Evolutionary conservation across 2,888 invertebrate species (phyloP).

Genomic region (Drosophila quasianomalipes): DNA sequence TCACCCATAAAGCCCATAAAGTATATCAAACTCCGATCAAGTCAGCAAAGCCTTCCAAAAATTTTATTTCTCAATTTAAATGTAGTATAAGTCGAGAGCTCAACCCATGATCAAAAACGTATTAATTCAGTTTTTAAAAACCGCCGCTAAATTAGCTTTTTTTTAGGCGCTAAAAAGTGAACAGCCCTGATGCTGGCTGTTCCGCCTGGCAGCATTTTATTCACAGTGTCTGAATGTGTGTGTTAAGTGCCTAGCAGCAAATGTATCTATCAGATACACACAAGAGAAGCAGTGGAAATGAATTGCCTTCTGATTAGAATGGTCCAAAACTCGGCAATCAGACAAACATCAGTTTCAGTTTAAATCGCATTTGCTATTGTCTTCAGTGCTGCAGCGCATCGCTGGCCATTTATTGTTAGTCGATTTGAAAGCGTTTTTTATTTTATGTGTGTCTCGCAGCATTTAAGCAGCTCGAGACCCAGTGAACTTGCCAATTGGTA

Average conservation of each 20-base stretch:
- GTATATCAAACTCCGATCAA: too few relatives aligned
- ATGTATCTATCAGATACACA: constrained; percentile 66
- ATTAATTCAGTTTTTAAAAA: not conserved
- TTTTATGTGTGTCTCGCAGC: constrained; percentile 10
- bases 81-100: not conserved
- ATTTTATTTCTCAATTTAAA: not conserved
- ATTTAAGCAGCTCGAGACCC: constrained; percentile 17
- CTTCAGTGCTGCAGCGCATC: constrained; percentile 15
- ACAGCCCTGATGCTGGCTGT: constrained; percentile 29
- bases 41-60: not conserved
- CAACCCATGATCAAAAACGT: not conserved
- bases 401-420: constrained; percentile 15
- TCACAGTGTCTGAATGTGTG: constrained; percentile 17
- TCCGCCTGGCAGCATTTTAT: constrained; percentile 65
- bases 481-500: constrained; percentile 27
- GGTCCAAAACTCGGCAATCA: constrained; percentile 3
- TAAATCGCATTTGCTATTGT: not conserved
- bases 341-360: not conserved
- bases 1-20: not conserved
- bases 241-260: constrained; percentile 23
- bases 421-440: constrained; percentile 23
- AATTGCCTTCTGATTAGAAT: constrained; percentile 31
- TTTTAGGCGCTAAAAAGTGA: not conserved
- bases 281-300: constrained; percentile 14
- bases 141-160: not conserved